Base-by-base conservation (phyloP, 2,113 vertebrate species). In the Semicossyphus pulcher region DNA sequence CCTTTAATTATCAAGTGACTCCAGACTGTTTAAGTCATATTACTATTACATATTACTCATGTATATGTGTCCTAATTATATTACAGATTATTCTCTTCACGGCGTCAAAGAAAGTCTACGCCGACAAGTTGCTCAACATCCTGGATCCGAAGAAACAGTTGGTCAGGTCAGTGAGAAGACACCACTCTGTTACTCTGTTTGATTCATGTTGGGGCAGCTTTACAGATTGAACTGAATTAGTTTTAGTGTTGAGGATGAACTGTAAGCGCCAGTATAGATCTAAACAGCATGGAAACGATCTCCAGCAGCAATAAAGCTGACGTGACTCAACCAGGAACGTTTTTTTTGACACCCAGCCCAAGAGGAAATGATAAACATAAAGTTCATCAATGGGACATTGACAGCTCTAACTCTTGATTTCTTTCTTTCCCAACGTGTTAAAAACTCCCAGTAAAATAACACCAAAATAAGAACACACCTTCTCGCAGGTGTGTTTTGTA, bases 91-190 rank as follows among this genome's bases (percentile, higher is more conserved):
- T 99, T 89, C 97, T 99, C 92, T 99, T 99, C 92, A 99, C 98
- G 86, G 98, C 98, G 92, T 99, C 98, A 91, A 99, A 99, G 95
- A 99, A 99, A 91, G 98, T 99, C 67, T 99, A 99, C 83, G 98
- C 98, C 66, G 97, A 99, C 94, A 99, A 99, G 92, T 90, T 99
- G 88, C 92, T 99, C 91, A 99, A 99, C 94, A 99, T 99, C 91
- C 92, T 99, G 94, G 98, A 99, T 89, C 97, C 98, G 39, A 99
- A 97, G 91, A 99, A 99, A 91, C 96, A 98, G 68, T 89, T 99
- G 91, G 98, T 99, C 93, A 96, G 98, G 98, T 99, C 88, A 94
- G 94, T 81, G 29, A 63, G 26, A 1, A 12, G 1, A 10, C n/a
- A 31, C 31, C 7, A 48, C 34, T 68, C n/a, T 34, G 15, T 12